Evolutionary conservation across 64 coral and sea anemone genomes (phyloP).

Genomic region (Actinia equina): DNA sequence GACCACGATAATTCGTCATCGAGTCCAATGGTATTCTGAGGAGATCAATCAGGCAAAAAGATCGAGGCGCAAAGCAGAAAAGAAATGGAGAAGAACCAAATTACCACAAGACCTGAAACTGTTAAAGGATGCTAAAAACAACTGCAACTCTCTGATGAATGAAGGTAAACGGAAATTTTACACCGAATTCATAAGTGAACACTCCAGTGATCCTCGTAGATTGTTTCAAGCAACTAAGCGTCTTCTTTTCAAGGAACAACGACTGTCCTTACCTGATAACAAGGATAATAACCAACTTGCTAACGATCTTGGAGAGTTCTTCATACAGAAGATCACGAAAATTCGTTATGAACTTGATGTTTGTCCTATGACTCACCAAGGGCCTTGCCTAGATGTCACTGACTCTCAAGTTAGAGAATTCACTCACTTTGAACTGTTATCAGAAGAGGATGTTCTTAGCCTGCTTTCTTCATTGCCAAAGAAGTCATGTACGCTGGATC

Average conservation of each 20-base stretch:
- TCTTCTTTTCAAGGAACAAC: slow-evolving; percentile 32
- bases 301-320: slow-evolving; percentile 48
- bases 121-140: slow-evolving; percentile 15
- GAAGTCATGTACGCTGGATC: slow-evolving; percentile 26
- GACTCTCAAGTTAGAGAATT: not conserved
- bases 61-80: slow-evolving; percentile 26
- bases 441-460: not conserved
- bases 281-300: slow-evolving; percentile 28
- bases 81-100: slow-evolving; percentile 31
- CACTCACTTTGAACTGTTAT: not conserved
- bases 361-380: not conserved
- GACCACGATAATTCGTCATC: not conserved
- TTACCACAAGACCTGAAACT: not conserved
- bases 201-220: slow-evolving; percentile 27
- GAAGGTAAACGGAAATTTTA: slow-evolving; percentile 6
- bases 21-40: slow-evolving; percentile 27
- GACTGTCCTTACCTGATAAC: slow-evolving; percentile 19
- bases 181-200: slow-evolving; percentile 29
- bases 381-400: not conserved
- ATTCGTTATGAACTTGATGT: slow-evolving; percentile 32
- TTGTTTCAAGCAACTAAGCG: slow-evolving; percentile 29
- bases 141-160: slow-evolving; percentile 17
- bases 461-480: not conserved
- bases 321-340: slow-evolving; percentile 40
- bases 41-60: slow-evolving; percentile 14